Base-by-base conservation (phyloP, 2,888 invertebrate species). In the Serrognathus titanus region DNA sequence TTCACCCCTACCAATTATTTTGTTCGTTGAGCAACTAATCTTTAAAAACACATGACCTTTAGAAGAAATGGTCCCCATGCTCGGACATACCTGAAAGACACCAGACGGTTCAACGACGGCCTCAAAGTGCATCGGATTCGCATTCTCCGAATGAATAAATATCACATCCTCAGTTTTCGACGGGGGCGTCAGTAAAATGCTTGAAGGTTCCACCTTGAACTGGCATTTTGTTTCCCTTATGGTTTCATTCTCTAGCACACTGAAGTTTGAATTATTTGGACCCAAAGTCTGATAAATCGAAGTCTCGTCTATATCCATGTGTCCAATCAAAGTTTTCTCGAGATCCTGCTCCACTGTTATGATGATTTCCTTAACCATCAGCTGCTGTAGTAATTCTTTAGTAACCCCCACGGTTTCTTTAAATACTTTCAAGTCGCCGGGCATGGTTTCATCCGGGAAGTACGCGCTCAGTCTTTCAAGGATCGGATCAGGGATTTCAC, bases 281-380 rank as follows among this genome's bases (percentile, higher is more conserved):
- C 62, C 66, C 3, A 75, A 59, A n/a, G 75, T 69, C 11, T 74
- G 71, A 61, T 70, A 77, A 58, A 71, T 57, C 1, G 67, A 69
- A 6, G 74, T 73, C 47, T 77, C 75, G 5, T 67, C 69, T 7
- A 71, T 66, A 36, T 77, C 75, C 6, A 70, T 66, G 11, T 59
- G 59, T 4, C 49, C 61, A 37, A 74, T 66, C 9, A 76, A 57
- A 1, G 76, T 75, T 39, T 66, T 61, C 45, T 77, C 75, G 9
- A 69, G 63, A 62, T 77, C 74, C 52, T 70, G 72, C 61, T 78
- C 78, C 3, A 78, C 53, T 2, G 74, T 75, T 16, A 78, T 39
- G n/a, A 67, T 63, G 35, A 78, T 66, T 64, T 78, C 76, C 20
- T 71, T 68, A 7, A 58, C 62, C 12, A 61, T 64, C 9, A 77